A percentile compares a stretch with the other conserved stretches of the same genome.
phyloP scores from a whole-genome alignment of 2,888 invertebrate genomes.

The Lithophane socia region DNA sequence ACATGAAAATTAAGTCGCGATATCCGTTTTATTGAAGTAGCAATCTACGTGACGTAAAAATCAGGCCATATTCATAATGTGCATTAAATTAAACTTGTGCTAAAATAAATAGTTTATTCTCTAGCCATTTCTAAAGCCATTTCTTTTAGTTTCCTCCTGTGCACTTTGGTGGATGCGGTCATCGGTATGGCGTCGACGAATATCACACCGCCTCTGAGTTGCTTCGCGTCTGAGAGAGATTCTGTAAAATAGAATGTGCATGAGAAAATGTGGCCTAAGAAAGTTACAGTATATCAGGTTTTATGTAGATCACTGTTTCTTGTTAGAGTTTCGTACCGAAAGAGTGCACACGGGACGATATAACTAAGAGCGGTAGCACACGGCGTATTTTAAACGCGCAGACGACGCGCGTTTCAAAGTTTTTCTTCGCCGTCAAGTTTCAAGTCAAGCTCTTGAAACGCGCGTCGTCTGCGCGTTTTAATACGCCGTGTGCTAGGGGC shows the following conservation, averaged over 20 bases:
- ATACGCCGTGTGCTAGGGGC: no score
- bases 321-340: background rate
- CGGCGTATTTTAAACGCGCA: no score
- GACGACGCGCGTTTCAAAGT: no score
- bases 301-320: background rate
- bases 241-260: slow-evolving; percentile 66
- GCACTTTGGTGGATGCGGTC: slow-evolving; percentile 76
- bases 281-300: background rate
- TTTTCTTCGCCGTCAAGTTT: no score
- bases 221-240: slow-evolving; percentile 77
- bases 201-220: slow-evolving; percentile 79
- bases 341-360: background rate
- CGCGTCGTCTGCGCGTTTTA: no score
- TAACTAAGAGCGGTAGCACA: no score
- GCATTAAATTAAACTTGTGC: slow-evolving; percentile 21
- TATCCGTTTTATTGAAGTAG: background rate
- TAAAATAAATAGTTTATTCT: slow-evolving; percentile 35
- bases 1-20: background rate
- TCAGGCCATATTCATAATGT: background rate
- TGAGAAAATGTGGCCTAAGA: background rate
- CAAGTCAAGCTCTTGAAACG: no score
- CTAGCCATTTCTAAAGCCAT: slow-evolving; percentile 61
- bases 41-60: background rate
- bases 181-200: slow-evolving; percentile 76
- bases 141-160: slow-evolving; percentile 71